Percentiles rank a stretch among this genome's conserved stretches.
These are phyloP conservation scores for rabbit (Oryctolagus cuniculus) DNA, from an alignment of 2,113 vertebrate species.

Conservation along the genomic window DNA sequence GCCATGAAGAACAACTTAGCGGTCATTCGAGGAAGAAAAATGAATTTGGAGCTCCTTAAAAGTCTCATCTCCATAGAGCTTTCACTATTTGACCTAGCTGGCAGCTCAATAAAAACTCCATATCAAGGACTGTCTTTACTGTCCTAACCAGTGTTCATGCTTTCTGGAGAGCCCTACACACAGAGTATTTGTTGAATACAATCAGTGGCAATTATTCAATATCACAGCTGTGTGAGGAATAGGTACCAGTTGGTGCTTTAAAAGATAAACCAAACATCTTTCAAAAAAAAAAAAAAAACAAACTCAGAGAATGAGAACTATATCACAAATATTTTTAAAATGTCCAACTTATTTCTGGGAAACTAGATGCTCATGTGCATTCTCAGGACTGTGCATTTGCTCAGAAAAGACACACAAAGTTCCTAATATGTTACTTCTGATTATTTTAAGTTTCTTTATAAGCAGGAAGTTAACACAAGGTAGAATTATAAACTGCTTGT, in stretches of 20 bases:
- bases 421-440: too few species aligned
- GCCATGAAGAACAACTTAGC: not conserved
- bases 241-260: not conserved
- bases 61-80: not conserved
- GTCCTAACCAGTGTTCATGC: not conserved
- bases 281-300: not conserved
- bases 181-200: constrained; percentile 20
- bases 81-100: not conserved
- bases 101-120: not conserved
- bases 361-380: too few species aligned
- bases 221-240: not conserved
- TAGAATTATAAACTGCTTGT: too few species aligned
- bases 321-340: too few species aligned
- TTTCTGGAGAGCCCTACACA: not conserved
- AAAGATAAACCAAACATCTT: not conserved
- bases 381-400: too few species aligned
- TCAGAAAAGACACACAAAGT: too few species aligned
- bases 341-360: too few species aligned
- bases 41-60: not conserved
- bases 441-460: too few species aligned
- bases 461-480: too few species aligned
- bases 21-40: not conserved
- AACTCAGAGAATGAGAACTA: too few species aligned
- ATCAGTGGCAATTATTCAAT: not conserved
- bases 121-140: not conserved